These are phyloP conservation scores for Cygnus atratus DNA, from an alignment of 2,113 vertebrate genomes.

Conservation along the genomic window DNA sequence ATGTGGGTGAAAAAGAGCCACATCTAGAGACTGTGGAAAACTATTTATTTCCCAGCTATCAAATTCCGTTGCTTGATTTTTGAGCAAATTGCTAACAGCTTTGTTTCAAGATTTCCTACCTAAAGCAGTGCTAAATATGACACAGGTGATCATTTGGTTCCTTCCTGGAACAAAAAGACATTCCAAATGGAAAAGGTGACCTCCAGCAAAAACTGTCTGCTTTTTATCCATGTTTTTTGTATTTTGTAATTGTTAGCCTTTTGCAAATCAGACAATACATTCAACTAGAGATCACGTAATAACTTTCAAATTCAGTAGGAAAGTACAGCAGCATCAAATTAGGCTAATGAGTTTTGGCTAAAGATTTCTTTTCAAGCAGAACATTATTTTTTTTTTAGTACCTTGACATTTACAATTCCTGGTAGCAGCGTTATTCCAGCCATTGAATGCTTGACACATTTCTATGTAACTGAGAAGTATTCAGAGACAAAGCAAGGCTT, in stretches of 20 bases:
- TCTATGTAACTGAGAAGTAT: background rate
- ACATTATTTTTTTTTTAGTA: too few species aligned
- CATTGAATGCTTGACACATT: background rate
- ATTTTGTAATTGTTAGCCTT: background rate
- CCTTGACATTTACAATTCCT: background rate
- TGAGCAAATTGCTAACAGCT: background rate
- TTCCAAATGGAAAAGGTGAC: background rate
- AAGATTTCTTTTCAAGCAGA: background rate
- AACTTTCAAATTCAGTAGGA: conserved; percentile 5
- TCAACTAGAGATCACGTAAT: conserved; percentile 2
- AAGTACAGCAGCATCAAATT: background rate
- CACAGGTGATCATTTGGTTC: background rate
- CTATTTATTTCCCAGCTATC: background rate
- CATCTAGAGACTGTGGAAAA: background rate
- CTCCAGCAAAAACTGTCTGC: conserved; percentile 12
- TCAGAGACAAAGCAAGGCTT: background rate
- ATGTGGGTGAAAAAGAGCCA: background rate
- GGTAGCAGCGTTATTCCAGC: background rate
- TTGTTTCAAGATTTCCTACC: background rate
- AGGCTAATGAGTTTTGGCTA: background rate
- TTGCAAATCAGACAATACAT: conserved; percentile 8
- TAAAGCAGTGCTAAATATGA: background rate
- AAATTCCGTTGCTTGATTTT: background rate
- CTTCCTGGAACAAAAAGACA: background rate
- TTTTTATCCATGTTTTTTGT: background rate